Conservation (phyloP, 2,797 vertebrate species). For the Diceros bicornis region DNA sequence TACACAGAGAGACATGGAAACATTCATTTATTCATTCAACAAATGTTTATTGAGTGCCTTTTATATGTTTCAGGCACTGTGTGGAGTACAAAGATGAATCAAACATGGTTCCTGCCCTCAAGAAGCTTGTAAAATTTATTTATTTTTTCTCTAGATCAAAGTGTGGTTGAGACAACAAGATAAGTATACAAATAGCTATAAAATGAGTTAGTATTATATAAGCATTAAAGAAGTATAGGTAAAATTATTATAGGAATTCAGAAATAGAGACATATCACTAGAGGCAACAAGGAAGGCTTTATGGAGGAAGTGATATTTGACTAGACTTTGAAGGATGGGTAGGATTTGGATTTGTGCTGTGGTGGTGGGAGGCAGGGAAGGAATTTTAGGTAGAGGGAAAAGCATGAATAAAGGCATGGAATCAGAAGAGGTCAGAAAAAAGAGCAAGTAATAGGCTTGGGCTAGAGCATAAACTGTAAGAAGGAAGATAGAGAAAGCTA, state of each 20-base stretch:
- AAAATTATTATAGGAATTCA: conserved; percentile 60
- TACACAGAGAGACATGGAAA: conserved; percentile 11
- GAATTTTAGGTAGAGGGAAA: conserved; percentile 30
- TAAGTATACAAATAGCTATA: conserved; percentile 19
- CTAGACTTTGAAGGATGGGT: not conserved
- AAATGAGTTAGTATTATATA: conserved; percentile 60
- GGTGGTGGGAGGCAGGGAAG: not conserved
- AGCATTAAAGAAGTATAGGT: conserved; percentile 33
- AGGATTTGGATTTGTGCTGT: conserved; percentile 45
- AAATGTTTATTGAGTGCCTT: conserved; percentile 28
- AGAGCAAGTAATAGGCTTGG: not conserved
- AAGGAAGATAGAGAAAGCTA: not conserved
- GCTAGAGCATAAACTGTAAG: conserved; percentile 27
- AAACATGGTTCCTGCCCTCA: conserved; percentile 59
- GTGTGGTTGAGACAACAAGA: not conserved
- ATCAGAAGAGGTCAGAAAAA: not conserved
- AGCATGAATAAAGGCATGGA: conserved; percentile 30
- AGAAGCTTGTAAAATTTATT: conserved; percentile 47
- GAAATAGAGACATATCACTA: conserved; percentile 38
- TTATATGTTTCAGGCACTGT: conserved; percentile 46
- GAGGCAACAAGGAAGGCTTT: not conserved
- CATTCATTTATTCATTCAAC: conserved; percentile 65
- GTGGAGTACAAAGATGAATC: conserved; percentile 39
- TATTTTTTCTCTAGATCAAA: conserved; percentile 60
- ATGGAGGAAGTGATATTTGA: conserved; percentile 27